Conservation (phyloP, 2,888 invertebrate genomes). For the Aproaerema taeniolella region DNA sequence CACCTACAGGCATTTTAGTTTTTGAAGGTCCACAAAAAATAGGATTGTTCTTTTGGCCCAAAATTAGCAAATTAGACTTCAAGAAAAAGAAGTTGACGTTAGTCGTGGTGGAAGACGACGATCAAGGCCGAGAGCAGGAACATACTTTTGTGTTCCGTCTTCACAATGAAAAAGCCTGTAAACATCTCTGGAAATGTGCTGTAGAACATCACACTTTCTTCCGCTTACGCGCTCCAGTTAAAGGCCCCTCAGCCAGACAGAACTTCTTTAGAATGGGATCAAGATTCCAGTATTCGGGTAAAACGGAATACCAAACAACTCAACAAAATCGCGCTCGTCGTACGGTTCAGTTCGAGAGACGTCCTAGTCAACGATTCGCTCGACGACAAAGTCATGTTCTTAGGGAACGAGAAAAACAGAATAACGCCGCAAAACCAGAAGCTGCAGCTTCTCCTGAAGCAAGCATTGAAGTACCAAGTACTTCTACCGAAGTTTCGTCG, state of each 20-base stretch:
- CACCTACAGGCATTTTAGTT: slow-evolving; percentile 98
- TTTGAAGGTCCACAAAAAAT: slow-evolving; percentile 98
- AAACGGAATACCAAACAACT: slow-evolving; percentile 98
- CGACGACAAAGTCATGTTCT: slow-evolving; percentile 93
- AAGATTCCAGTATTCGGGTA: slow-evolving; percentile 94
- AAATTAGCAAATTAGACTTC: slow-evolving; percentile 98
- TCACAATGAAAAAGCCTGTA: slow-evolving; percentile 98
- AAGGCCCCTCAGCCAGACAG: slow-evolving; percentile 92
- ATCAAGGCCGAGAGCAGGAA: slow-evolving; percentile 96
- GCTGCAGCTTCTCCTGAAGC: slow-evolving; percentile 38
- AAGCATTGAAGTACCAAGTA: slow-evolving; percentile 44
- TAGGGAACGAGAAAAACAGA: slow-evolving; percentile 85
- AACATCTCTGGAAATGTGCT: slow-evolving; percentile 99
- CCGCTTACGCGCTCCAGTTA: slow-evolving; percentile 92
- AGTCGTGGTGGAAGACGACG: slow-evolving; percentile 99
- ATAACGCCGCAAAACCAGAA: slow-evolving; percentile 44
- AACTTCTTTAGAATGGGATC: slow-evolving; percentile 99
- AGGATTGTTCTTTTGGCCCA: slow-evolving; percentile 99
- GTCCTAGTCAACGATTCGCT: slow-evolving; percentile 97
- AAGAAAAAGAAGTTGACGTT: slow-evolving; percentile 98
- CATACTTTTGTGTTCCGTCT: slow-evolving; percentile 99
- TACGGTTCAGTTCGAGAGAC: slow-evolving; percentile 96
- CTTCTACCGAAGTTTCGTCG: slow-evolving; percentile 40
- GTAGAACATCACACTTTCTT: slow-evolving; percentile 99
- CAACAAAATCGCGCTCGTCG: slow-evolving; percentile 92